Evolutionary conservation across 2,797 vertebrate species (phyloP), one percentile per base, ranked within the genome.

Genomic region (Acanthis flammea): DNA sequence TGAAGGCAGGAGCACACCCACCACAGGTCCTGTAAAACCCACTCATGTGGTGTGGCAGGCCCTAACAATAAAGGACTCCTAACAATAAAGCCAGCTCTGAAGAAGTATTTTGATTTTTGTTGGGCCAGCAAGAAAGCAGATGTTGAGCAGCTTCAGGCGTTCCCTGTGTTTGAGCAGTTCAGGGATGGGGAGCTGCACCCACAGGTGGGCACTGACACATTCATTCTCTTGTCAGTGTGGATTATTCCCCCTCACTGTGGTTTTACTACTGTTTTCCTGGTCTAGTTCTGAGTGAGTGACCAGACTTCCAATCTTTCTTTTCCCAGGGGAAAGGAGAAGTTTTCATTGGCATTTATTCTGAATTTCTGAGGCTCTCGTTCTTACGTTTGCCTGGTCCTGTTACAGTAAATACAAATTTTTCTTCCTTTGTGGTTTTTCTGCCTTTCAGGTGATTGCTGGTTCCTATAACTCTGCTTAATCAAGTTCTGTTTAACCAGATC

Each of bases 401-500:
- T 86, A 60, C 24, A 48, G 30, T 73, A 76, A 88, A 76, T 79
- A 90, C 35, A 41, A 58, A 3, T 41, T 77, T 68, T 89, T 91
- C 44, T 92, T 80, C 25, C 55, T 73, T 35, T 85, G 68, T 86
- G 79, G 85, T 91, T 68, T 84, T 77, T 47, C 62, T 66, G 54
- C 78, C 70, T 77, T 86, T 94, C 85, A 94, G 76, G 85, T 95
- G 89, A 86, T 90, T 88, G 70, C 73, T 91, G 44, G 44, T 86
- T 91, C 37, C 55, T 81, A 0, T 81, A 80, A 86, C 22, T 88
- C 66, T 72, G 73, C 62, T 94, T 92, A 94, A 90, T 90, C 82
- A 94, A 84, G 73, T 70, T 71, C 70, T 84, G 22, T 71, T 68
- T 79, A 94, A 91, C 45, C 53, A 90, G 70, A 35, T 88, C 79